phyloP scores from a whole-genome alignment of 2,113 vertebrate genomes.

The Antechinus flavipes region DNA sequence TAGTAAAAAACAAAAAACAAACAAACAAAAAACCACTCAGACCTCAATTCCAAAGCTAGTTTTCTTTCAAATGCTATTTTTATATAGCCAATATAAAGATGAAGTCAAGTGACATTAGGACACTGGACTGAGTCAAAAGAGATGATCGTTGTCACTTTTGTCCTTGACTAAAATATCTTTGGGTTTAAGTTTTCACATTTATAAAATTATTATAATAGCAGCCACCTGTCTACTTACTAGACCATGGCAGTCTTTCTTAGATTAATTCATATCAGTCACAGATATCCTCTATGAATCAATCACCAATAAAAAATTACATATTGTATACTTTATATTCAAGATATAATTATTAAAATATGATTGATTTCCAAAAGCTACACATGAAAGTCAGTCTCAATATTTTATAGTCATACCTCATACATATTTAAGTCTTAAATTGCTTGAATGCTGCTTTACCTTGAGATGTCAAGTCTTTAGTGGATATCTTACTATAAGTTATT shows the following conservation, averaged over 20 bases:
- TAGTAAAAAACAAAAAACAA: too few relatives aligned
- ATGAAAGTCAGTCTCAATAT: slow-evolving; percentile 27
- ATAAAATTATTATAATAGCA: background rate
- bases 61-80: background rate
- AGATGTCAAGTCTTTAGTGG: slow-evolving; percentile 30
- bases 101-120: background rate
- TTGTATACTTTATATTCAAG: background rate
- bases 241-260: background rate
- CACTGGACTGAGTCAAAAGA: background rate
- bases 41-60: background rate
- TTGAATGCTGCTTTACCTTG: slow-evolving; percentile 22
- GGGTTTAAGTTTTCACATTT: background rate
- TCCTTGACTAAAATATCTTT: background rate
- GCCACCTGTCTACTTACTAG: background rate
- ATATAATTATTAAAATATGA: slow-evolving; percentile 18
- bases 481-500: slow-evolving; percentile 32
- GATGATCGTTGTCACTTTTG: background rate
- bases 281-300: background rate
- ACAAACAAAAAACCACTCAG: too few relatives aligned
- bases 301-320: background rate
- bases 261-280: background rate
- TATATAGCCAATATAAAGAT: background rate
- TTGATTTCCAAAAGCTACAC: background rate
- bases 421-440: slow-evolving; percentile 52
- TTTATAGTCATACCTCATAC: slow-evolving; percentile 29